A percentile compares a stretch with the other conserved stretches of the same genome.
Conservation (phyloP, 2,888 invertebrate species). For the Kryphioiulus occultus region DNA sequence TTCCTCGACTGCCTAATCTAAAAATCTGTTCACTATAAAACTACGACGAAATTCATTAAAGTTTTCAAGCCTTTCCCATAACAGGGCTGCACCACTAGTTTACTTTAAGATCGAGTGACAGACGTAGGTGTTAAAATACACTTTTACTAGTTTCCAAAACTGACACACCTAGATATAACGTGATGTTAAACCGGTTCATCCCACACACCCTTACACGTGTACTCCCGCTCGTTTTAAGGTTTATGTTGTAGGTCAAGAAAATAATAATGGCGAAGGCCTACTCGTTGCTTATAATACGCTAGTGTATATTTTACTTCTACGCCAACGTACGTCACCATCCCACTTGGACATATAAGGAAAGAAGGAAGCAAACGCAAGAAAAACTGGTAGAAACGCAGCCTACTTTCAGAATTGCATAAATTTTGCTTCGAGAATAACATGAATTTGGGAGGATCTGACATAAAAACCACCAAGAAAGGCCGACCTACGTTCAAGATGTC, state of each 20-base stretch:
- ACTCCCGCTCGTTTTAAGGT: neutral
- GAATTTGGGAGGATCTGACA: neutral
- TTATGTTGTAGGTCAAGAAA: neutral
- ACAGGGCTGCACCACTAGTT: neutral
- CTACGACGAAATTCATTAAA: neutral
- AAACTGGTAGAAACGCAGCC: neutral
- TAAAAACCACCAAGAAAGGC: neutral
- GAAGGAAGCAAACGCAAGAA: neutral
- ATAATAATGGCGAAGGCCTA: neutral
- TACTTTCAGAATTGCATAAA: neutral
- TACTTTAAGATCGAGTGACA: neutral
- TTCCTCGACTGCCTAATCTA: neutral
- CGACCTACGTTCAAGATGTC: neutral
- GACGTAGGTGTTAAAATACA: constrained; percentile 20
- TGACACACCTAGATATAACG: constrained; percentile 20
- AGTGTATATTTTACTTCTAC: neutral
- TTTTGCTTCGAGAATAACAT: neutral
- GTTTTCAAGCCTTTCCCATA: neutral
- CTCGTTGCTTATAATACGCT: neutral
- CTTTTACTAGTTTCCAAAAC: neutral
- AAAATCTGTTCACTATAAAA: neutral
- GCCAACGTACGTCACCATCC: constrained; percentile 3
- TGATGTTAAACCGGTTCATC: neutral
- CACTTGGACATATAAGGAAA: neutral
- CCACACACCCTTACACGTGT: neutral